A percentile compares a stretch with the other conserved stretches of the same genome.
These are phyloP conservation scores for Nudaria mundana DNA, from an alignment of 2,888 invertebrate genomes.

Conservation along the genomic window DNA sequence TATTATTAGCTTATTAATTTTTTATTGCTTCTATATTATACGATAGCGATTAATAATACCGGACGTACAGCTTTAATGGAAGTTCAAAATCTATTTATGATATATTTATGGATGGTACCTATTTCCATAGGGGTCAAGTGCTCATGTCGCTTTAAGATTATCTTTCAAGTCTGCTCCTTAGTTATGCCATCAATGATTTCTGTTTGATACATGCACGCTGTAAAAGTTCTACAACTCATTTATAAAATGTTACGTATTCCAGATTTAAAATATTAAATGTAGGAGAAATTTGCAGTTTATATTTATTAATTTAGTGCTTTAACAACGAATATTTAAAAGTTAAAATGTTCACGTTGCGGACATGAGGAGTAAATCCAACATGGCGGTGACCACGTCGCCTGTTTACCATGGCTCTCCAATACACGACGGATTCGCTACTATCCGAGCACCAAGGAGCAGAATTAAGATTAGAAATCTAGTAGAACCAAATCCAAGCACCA, in stretches of 20 bases:
- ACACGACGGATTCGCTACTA: slow-evolving; percentile 94
- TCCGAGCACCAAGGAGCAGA: slow-evolving; percentile 82
- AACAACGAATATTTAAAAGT: slow-evolving; percentile 5
- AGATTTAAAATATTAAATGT: slow-evolving; percentile 42
- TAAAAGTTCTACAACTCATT: slow-evolving; percentile 40
- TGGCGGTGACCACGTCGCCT: slow-evolving; percentile 72
- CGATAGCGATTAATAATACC: too few relatives aligned
- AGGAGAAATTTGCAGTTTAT: slow-evolving; percentile 28
- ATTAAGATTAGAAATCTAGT: slow-evolving; percentile 74
- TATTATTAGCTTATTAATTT: too few relatives aligned
- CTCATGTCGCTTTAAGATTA: slow-evolving; percentile 19
- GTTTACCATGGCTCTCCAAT: slow-evolving; percentile 82
- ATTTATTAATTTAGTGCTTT: slow-evolving; percentile 5
- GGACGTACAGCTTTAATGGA: slow-evolving; percentile 27
- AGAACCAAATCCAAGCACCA: slow-evolving; percentile 62
- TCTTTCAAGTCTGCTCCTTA: slow-evolving; percentile 11
- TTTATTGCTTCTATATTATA: too few relatives aligned
- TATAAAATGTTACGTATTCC: slow-evolving; percentile 55
- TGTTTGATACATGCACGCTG: slow-evolving; percentile 28
- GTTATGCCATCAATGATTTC: slow-evolving; percentile 25
- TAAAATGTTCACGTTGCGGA: slow-evolving; percentile 20
- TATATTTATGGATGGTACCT: slow-evolving; percentile 12
- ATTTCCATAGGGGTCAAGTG: slow-evolving; percentile 43
- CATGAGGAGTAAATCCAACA: slow-evolving; percentile 40
- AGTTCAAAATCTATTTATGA: slow-evolving; percentile 37